These are phyloP conservation scores for Plectrocnemia conspersa DNA, from an alignment of 1,140 invertebrate species.

Conservation along the genomic window DNA sequence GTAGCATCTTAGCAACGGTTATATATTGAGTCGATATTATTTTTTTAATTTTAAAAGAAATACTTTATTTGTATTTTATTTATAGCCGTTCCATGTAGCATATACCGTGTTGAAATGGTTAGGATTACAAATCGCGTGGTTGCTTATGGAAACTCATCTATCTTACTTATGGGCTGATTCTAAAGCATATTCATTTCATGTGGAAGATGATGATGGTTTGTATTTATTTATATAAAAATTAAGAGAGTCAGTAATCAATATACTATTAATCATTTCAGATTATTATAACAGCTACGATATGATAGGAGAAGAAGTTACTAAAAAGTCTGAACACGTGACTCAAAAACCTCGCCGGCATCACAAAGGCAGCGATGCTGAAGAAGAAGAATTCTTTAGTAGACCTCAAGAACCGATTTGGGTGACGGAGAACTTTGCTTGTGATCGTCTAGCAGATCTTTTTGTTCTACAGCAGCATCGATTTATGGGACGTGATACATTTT, in stretches of 20 bases:
- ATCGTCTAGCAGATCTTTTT: conserved; percentile 61
- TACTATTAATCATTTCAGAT: conserved; percentile 35
- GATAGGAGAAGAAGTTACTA: background rate
- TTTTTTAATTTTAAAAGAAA: too few relatives aligned
- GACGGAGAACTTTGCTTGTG: conserved; percentile 53
- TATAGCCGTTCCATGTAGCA: conserved; percentile 44
- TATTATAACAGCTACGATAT: conserved; percentile 35
- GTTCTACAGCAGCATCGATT: conserved; percentile 60
- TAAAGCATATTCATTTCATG: conserved; percentile 14
- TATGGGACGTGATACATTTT: conserved; percentile 46
- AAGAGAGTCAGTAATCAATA: background rate
- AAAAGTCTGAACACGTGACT: background rate
- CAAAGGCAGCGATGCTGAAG: conserved; percentile 40
- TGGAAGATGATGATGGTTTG: conserved; percentile 22
- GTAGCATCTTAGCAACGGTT: conserved; percentile 42
- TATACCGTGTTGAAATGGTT: conserved; percentile 40
- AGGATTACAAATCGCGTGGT: conserved; percentile 41
- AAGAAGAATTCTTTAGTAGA: conserved; percentile 44
- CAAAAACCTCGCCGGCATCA: conserved; percentile 37
- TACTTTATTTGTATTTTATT: too few relatives aligned
- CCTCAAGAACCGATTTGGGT: conserved; percentile 42
- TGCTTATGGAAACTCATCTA: conserved; percentile 42
- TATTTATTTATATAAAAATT: background rate
- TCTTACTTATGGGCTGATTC: conserved; percentile 17
- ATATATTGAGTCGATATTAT: too few relatives aligned